Conservation (phyloP, 2,888 invertebrate species). For the Congeria kusceri region DNA sequence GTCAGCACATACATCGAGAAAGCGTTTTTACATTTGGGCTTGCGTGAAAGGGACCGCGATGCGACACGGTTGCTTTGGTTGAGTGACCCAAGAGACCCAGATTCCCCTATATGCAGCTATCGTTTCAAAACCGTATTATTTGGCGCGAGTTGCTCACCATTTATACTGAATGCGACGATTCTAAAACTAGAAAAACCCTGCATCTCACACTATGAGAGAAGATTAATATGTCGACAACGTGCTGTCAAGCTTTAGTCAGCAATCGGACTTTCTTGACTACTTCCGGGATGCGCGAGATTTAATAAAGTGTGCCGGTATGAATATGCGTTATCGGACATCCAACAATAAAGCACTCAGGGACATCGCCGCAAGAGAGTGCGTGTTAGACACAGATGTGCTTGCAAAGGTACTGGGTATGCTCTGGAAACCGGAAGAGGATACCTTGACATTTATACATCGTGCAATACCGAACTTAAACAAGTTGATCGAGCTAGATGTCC, state of each 20-base stretch:
- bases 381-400: conserved; percentile 6
- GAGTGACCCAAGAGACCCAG: no score
- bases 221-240: no score
- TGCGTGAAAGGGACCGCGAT: no score
- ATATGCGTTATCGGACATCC: conserved; percentile 27
- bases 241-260: conserved; percentile 11
- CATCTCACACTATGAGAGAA: conserved; percentile 1
- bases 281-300: not conserved
- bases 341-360: not conserved
- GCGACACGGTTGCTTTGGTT: no score
- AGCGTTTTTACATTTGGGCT: no score
- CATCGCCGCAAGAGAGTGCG: not conserved
- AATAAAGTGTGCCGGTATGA: conserved; percentile 11
- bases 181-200: no score
- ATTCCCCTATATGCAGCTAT: no score
- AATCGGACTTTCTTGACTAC: conserved; percentile 5
- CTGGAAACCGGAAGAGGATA: conserved; percentile 21
- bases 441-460: not conserved
- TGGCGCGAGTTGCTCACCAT: no score
- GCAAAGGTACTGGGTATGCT: conserved; percentile 30
- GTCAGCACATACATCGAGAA: no score
- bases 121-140: no score
- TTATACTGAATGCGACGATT: no score
- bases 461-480: not conserved
- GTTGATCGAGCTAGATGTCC: conserved; percentile 16